Evolutionary conservation across 64 coral and sea anemone genomes (phyloP).

Genomic region (Porites australiensis): DNA sequence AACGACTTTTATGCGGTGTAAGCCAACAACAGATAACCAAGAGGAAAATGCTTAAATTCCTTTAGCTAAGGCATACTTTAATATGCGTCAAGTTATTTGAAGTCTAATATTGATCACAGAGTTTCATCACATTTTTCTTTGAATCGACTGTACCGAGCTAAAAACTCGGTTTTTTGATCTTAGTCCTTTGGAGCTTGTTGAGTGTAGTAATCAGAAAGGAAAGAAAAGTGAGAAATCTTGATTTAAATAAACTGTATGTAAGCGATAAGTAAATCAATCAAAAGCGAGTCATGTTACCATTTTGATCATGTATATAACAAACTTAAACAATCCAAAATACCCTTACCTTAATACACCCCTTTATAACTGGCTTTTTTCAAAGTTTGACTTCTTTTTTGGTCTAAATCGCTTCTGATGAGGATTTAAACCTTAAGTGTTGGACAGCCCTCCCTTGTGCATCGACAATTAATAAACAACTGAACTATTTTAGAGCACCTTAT

Average conservation of each 20-base stretch:
- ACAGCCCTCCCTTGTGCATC: not conserved
- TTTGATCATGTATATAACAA: not conserved
- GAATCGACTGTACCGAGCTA: not conserved
- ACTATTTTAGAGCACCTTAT: not conserved
- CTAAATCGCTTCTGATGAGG: too few species aligned
- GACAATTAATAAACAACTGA: not conserved
- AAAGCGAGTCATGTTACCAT: not conserved
- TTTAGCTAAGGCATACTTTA: not conserved
- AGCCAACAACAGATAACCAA: not conserved
- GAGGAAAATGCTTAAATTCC: not conserved
- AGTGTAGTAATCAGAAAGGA: not conserved
- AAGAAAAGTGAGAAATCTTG: not conserved
- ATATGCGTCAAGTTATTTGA: not conserved
- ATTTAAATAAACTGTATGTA: not conserved
- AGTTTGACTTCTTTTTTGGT: not conserved
- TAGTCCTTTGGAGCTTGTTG: not conserved
- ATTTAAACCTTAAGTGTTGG: not conserved
- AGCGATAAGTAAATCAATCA: not conserved
- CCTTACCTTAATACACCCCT: not conserved
- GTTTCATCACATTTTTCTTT: not conserved
- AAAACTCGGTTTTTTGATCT: not conserved
- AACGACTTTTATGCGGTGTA: not conserved
- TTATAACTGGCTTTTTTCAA: not conserved
- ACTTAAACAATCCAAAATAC: not conserved
- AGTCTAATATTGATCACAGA: conserved; percentile 10